phyloP scores from a whole-genome alignment of 2,113 vertebrate genomes.

The Ictalurus furcatus region DNA sequence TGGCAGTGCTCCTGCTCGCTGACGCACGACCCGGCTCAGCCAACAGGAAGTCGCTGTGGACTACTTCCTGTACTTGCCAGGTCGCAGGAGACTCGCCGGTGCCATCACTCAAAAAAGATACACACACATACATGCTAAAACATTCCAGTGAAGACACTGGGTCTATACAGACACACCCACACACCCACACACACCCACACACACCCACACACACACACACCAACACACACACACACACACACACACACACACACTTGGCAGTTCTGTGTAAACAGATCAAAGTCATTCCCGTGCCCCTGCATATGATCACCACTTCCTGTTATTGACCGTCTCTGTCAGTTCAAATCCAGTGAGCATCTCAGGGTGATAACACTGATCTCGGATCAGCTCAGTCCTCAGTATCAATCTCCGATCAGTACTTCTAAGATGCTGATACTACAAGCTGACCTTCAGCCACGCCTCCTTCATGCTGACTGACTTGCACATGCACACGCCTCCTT shows the following conservation, averaged over 20 bases:
- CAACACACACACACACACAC: background rate
- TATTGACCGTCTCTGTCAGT: constrained; percentile 29
- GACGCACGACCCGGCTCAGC: constrained; percentile 64
- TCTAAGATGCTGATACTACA: background rate
- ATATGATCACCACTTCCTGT: constrained; percentile 36
- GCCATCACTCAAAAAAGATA: constrained; percentile 62
- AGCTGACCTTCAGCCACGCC: background rate
- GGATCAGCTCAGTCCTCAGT: background rate
- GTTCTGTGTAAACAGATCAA: constrained; percentile 23
- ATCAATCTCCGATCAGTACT: background rate
- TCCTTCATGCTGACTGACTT: background rate
- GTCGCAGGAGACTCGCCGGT: constrained; percentile 75
- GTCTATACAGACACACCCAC: background rate
- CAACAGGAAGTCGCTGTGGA: constrained; percentile 73
- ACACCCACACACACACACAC: background rate
- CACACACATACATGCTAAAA: constrained; percentile 3
- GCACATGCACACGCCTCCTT: background rate
- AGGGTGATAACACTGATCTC: background rate
- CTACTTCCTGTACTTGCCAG: constrained; percentile 76
- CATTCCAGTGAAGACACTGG: background rate
- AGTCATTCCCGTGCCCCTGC: background rate
- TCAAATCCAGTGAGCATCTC: background rate
- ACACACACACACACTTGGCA: constrained; percentile 16
- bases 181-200: background rate
- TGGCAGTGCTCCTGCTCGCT: constrained; percentile 60